Conservation (phyloP, 1,140 invertebrate genomes). For the Rhynchophorus ferrugineus region DNA sequence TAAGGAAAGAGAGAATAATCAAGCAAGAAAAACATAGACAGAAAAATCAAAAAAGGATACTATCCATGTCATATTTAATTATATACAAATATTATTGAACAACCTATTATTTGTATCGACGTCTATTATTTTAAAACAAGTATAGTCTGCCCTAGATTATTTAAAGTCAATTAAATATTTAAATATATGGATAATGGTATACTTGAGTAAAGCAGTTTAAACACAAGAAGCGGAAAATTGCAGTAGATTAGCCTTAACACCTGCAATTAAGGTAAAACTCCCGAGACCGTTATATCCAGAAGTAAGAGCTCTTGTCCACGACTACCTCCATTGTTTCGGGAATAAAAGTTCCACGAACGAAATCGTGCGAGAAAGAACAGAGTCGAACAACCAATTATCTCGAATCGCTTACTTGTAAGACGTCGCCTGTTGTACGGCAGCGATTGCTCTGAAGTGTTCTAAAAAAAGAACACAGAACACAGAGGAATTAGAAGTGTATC, state of each 20-base stretch:
- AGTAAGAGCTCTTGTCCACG: conserved; percentile 5
- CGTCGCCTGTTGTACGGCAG: neutral
- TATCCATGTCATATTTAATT: too few species aligned
- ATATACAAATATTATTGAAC: too few species aligned
- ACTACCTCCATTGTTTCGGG: conserved; percentile 14
- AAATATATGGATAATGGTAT: neutral
- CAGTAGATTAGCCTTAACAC: too few species aligned
- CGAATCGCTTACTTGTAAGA: neutral
- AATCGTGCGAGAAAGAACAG: conserved; percentile 13
- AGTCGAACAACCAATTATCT: conserved; percentile 9
- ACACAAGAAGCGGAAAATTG: neutral
- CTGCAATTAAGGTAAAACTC: conserved; percentile 14
- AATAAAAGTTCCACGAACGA: conserved; percentile 15
- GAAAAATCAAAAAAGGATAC: too few species aligned
- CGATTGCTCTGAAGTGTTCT: neutral
- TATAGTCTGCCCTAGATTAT: neutral
- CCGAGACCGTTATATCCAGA: conserved; percentile 7
- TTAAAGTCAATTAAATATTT: neutral
- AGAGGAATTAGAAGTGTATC: too few species aligned
- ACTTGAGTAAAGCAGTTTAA: neutral
- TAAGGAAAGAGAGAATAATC: too few species aligned
- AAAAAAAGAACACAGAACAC: too few species aligned
- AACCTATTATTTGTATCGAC: too few species aligned
- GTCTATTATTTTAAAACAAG: neutral
- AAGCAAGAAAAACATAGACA: too few species aligned